These are phyloP conservation scores for Propithecus perrieri DNA, from an alignment of 2,797 vertebrate genomes.

Conservation along the genomic window DNA sequence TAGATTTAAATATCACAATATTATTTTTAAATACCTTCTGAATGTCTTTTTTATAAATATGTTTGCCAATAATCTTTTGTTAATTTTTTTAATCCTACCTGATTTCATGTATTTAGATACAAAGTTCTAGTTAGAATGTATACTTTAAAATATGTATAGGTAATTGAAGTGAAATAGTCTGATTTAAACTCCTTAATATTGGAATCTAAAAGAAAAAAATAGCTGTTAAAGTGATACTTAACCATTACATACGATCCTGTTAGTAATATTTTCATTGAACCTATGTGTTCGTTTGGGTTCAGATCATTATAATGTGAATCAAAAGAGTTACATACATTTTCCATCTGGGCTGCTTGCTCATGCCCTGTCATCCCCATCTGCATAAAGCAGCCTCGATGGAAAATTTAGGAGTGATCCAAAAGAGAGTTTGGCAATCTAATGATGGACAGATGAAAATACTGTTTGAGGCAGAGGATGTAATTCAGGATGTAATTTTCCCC, in stretches of 20 bases:
- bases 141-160: background rate
- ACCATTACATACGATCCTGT: background rate
- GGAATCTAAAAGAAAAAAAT: background rate
- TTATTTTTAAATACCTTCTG: background rate
- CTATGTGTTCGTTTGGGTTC: background rate
- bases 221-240: background rate
- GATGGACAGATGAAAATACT: background rate
- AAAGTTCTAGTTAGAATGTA: conserved; percentile 7
- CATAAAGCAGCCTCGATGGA: background rate
- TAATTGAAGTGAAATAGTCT: background rate
- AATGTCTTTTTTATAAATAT: background rate
- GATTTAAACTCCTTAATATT: background rate
- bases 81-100: background rate
- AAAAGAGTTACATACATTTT: background rate
- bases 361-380: too few species aligned
- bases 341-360: too few species aligned
- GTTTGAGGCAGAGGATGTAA: background rate
- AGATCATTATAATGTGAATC: background rate
- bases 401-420: background rate
- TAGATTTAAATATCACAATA: background rate
- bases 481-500: background rate
- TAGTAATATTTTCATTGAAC: background rate
- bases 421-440: background rate
- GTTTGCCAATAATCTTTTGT: background rate
- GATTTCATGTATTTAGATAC: background rate